Conservation (phyloP, 2,797 vertebrate species). For the Gastrophryne carolinensis region DNA sequence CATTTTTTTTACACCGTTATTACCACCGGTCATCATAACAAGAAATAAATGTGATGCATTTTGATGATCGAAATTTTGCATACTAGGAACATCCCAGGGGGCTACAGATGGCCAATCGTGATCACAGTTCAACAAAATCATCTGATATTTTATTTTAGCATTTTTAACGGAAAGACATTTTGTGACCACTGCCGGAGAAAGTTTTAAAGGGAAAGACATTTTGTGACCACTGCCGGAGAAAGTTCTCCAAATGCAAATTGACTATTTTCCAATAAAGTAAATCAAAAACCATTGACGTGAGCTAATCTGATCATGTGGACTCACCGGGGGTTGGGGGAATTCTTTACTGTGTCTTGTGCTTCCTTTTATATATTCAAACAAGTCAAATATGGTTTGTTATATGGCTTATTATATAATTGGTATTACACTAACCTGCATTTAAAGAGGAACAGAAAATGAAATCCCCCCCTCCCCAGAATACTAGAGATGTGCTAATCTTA, state of each 20-base stretch:
- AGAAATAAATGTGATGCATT: background rate
- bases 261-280: conserved; percentile 15
- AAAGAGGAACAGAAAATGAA: no score
- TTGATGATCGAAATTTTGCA: no score
- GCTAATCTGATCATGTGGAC: background rate
- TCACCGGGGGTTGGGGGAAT: background rate
- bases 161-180: background rate
- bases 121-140: background rate
- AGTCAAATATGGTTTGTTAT: no score
- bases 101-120: background rate
- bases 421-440: no score
- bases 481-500: no score
- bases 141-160: background rate
- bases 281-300: background rate
- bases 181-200: background rate
- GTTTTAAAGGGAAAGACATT: background rate
- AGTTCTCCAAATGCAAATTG: background rate
- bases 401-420: no score
- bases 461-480: no score
- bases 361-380: no score
- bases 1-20: background rate
- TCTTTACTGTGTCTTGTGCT: background rate
- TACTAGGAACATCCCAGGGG: background rate
- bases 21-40: background rate
- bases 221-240: background rate